Evolutionary conservation across 2,797 vertebrate species (phyloP).

Genomic region (Notolabrus celidotus): DNA sequence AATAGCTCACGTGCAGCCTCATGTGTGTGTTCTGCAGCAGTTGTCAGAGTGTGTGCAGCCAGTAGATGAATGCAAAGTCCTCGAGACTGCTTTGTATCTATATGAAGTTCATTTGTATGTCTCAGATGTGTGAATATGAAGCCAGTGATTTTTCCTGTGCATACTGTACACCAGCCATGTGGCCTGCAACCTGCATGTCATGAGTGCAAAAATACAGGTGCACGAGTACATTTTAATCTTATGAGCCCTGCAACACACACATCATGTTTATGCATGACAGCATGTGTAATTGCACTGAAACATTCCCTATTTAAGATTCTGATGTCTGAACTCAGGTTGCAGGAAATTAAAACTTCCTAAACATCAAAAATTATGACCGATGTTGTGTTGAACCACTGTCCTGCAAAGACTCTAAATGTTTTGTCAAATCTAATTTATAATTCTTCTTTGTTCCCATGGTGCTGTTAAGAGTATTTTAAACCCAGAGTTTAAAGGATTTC

Average conservation of each 20-base stretch:
- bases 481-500: slow-evolving; percentile 13
- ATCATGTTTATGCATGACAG: slow-evolving; percentile 66
- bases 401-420: neutral
- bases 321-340: slow-evolving; percentile 8
- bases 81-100: slow-evolving; percentile 36
- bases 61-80: slow-evolving; percentile 38
- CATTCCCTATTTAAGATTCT: slow-evolving; percentile 61
- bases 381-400: neutral
- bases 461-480: neutral
- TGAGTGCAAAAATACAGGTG: slow-evolving; percentile 42
- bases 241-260: slow-evolving; percentile 53
- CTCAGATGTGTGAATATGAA: slow-evolving; percentile 38
- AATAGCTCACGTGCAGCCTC: slow-evolving; percentile 60
- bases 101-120: slow-evolving; percentile 7
- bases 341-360: slow-evolving; percentile 26
- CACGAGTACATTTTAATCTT: slow-evolving; percentile 51
- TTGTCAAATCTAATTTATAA: neutral
- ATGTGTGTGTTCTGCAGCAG: slow-evolving; percentile 50
- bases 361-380: slow-evolving; percentile 1
- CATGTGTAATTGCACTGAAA: slow-evolving; percentile 75
- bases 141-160: neutral
- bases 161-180: neutral
- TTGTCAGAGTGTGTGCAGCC: slow-evolving; percentile 38
- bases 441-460: neutral
- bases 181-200: slow-evolving; percentile 20